Conservation (phyloP, 2,888 invertebrate species). For the Trisateles emortualis region DNA sequence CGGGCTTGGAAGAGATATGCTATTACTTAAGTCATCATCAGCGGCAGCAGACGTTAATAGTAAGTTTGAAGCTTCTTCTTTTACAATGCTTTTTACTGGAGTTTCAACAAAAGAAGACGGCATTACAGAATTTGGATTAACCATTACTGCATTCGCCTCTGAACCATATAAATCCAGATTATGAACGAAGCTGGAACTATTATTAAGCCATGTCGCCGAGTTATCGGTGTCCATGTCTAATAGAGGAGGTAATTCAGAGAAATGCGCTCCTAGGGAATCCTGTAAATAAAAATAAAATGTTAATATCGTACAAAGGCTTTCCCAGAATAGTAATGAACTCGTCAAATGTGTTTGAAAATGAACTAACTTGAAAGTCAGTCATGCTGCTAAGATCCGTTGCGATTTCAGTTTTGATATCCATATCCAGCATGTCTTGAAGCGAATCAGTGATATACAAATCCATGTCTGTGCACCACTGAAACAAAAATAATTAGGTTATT, state of each 20-base stretch:
- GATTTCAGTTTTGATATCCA: constrained; percentile 95
- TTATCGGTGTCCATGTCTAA: constrained; percentile 89
- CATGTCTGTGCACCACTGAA: constrained; percentile 87
- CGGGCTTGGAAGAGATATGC: constrained; percentile 87
- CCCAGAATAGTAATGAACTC: background rate
- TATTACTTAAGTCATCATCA: constrained; percentile 65
- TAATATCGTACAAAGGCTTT: background rate
- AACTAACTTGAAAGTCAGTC: constrained; percentile 88
- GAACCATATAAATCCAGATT: constrained; percentile 90
- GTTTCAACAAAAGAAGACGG: constrained; percentile 89
- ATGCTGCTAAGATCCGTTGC: constrained; percentile 92
- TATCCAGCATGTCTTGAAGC: constrained; percentile 96
- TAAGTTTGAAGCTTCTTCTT: constrained; percentile 81
- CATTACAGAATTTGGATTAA: constrained; percentile 96
- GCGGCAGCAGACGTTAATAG: constrained; percentile 78
- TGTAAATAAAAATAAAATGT: constrained; percentile 52
- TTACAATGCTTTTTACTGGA: constrained; percentile 77
- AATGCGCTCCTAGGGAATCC: constrained; percentile 88
- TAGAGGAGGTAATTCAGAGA: constrained; percentile 88
- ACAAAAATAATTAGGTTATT: constrained; percentile 30
- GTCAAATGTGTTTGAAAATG: background rate
- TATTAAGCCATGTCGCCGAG: constrained; percentile 87
- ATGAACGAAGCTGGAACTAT: constrained; percentile 89
- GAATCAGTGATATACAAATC: constrained; percentile 90
- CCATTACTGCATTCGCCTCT: constrained; percentile 93